Percentiles rank a stretch among this genome's conserved stretches.
These are phyloP conservation scores for Alethe diademata DNA, from an alignment of 2,113 vertebrate genomes.

Conservation along the genomic window DNA sequence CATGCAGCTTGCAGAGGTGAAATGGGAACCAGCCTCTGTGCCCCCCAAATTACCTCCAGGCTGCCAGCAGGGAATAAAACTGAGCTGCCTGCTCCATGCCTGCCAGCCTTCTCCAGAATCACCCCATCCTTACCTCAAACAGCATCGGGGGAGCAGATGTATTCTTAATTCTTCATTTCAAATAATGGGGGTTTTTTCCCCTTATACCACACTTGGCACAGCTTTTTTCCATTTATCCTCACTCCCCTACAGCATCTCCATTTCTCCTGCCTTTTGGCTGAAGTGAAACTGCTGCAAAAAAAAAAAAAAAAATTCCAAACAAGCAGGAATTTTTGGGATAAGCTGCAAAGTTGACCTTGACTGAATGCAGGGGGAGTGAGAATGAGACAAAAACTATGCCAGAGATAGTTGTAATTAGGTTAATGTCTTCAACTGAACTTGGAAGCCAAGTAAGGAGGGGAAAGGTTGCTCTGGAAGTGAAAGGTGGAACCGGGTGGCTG, in stretches of 20 bases:
- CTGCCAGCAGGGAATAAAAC: neutral
- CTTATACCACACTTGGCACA: neutral
- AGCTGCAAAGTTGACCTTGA: neutral
- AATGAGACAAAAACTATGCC: fast-evolving
- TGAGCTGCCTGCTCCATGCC: neutral
- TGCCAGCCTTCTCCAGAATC: neutral
- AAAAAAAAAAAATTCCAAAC: neutral
- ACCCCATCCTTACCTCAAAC: neutral
- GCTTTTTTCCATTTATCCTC: neutral
- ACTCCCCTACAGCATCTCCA: neutral
- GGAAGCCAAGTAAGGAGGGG: constrained; percentile 2
- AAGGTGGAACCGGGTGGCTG: neutral
- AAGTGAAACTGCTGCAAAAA: neutral
- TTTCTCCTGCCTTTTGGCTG: neutral
- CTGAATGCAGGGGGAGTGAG: neutral
- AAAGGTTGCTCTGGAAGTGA: constrained; percentile 13
- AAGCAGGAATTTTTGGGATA: neutral
- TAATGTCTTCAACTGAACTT: constrained; percentile 33
- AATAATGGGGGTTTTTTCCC: neutral
- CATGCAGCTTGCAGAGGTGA: fast-evolving
- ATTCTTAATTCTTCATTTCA: neutral
- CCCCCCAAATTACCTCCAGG: neutral
- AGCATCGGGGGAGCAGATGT: fast-evolving
- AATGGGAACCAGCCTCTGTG: neutral
- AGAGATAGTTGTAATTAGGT: constrained; percentile 2